phyloP scores from a whole-genome alignment of 92 coral and sea anemone species.

The Paramuricea clavata region DNA sequence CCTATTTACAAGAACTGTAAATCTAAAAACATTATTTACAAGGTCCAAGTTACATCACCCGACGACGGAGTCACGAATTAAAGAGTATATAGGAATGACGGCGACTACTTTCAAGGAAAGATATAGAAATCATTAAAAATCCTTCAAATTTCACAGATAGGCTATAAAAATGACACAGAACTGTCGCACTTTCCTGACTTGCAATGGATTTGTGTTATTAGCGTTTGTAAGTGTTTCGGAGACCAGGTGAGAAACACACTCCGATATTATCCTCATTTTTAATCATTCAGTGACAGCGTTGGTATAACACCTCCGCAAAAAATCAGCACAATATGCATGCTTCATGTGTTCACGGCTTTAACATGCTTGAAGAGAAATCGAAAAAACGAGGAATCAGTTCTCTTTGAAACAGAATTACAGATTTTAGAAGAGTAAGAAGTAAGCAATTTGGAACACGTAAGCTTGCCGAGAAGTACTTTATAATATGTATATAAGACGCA shows the following conservation, averaged over 20 bases:
- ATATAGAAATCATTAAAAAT: too few relatives aligned
- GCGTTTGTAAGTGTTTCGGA: slow-evolving; percentile 47
- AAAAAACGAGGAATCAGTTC: slow-evolving; percentile 63
- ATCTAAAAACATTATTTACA: too few relatives aligned
- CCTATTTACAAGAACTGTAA: too few relatives aligned
- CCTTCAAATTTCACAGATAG: too few relatives aligned
- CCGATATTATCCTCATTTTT: not conserved
- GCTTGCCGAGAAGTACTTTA: slow-evolving; percentile 65
- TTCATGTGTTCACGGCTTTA: not conserved
- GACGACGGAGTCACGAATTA: too few relatives aligned
- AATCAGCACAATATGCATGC: not conserved
- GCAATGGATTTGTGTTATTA: not conserved
- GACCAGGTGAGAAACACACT: too few relatives aligned
- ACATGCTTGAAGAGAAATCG: slow-evolving; percentile 68
- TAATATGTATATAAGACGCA: slow-evolving; percentile 71
- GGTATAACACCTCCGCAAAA: too few relatives aligned
- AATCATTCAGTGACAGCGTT: too few relatives aligned
- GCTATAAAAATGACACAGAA: too few relatives aligned
- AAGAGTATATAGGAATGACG: too few relatives aligned
- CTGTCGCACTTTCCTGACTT: slow-evolving; percentile 50
- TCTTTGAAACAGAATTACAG: slow-evolving; percentile 64
- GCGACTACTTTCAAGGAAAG: too few relatives aligned
- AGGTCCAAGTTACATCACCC: too few relatives aligned
- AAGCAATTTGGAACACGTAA: slow-evolving; percentile 55
- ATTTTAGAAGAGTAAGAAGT: slow-evolving; percentile 61